A percentile compares a stretch with the other conserved stretches of the same genome.
Evolutionary conservation across 2,888 invertebrate genomes (phyloP).

Genomic region (Ennomos fuscantarius): DNA sequence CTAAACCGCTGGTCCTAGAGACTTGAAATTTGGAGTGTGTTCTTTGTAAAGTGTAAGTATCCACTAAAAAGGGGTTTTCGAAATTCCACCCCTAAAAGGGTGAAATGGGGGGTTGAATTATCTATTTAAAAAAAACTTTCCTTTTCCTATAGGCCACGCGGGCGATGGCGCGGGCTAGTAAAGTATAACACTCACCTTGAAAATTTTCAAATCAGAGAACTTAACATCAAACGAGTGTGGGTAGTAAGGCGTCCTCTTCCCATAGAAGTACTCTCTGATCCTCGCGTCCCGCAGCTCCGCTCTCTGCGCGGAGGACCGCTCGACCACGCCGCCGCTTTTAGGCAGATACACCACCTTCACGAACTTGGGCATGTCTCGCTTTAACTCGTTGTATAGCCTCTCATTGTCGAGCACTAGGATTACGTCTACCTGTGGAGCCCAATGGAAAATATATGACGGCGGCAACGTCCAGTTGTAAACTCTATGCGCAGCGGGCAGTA

Average conservation of each 20-base stretch:
- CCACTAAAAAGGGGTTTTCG: no score
- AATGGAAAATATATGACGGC: no score
- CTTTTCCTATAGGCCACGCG: no score
- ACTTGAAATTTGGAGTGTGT: no score
- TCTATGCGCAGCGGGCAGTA: no score
- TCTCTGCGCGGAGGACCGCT: constrained; percentile 89
- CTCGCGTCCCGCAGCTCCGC: constrained; percentile 91
- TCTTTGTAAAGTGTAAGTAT: no score
- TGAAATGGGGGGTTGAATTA: no score
- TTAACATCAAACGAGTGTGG: constrained; percentile 98
- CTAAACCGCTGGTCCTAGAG: no score
- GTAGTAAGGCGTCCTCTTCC: constrained; percentile 91
- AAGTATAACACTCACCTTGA: constrained; percentile 87
- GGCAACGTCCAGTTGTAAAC: no score
- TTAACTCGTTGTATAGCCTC: constrained; percentile 96
- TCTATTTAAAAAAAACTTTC: no score
- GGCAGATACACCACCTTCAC: constrained; percentile 96
- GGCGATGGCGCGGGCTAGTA: no score
- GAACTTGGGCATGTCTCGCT: constrained; percentile 96
- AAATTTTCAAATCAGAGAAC: constrained; percentile 94
- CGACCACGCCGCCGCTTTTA: constrained; percentile 98
- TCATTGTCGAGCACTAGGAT: constrained; percentile 98
- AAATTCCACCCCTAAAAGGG: no score
- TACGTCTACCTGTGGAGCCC: constrained; percentile 89
- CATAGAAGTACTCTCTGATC: constrained; percentile 98